Base-by-base conservation (phyloP, 2,113 vertebrate species). In the Falco punctatus region DNA sequence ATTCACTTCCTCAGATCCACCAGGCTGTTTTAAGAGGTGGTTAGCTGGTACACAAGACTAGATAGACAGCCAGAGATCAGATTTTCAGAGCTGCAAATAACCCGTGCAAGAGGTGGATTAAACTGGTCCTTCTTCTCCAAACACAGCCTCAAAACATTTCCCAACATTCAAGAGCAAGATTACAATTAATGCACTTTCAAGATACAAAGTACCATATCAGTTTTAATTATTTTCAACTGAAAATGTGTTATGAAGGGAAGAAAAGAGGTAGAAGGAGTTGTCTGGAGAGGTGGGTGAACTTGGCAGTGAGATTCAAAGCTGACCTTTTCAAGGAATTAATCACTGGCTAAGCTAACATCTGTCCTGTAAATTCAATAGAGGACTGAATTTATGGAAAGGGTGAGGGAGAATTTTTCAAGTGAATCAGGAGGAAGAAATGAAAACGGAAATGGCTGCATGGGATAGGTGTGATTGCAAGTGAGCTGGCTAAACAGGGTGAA, bases 281-380 rank as follows among this genome's bases (percentile, higher is more conserved):
- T 57, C 49, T 54, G 46, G 18, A 40, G 58, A 92, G 62, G 84
- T 85, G 86, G 83, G 80, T 88, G 86, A 87, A 86, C 57, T 91
- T 92, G 92, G 90, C 83, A 94, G 57, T 4, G 17, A 74, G 55
- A 84, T 86, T 96, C 80, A 96, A 95, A 95, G 89, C 69, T 94
- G 95, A 92, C 94, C 91, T 96, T 96, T 96, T 38, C n/a, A 79
- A 86, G 55, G 81, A 72, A 85, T 97, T 96, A 94, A 94, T 97
- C 92, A 97, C 81, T 44, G 71, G n/a, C 77, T 89, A 92, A 96
- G 62, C 79, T 86, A 84, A 94, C n/a, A 96, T 92, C 77, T 80
- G 89, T 72, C 57, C 40, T 33, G 21, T n/a, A 94, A 81, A 74
- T 95, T 94, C 74, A 81, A 23, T 55, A 92, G 78, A 75, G 85